phyloP scores from a whole-genome alignment of 2,888 invertebrate species.

The Volucella bombylans region DNA sequence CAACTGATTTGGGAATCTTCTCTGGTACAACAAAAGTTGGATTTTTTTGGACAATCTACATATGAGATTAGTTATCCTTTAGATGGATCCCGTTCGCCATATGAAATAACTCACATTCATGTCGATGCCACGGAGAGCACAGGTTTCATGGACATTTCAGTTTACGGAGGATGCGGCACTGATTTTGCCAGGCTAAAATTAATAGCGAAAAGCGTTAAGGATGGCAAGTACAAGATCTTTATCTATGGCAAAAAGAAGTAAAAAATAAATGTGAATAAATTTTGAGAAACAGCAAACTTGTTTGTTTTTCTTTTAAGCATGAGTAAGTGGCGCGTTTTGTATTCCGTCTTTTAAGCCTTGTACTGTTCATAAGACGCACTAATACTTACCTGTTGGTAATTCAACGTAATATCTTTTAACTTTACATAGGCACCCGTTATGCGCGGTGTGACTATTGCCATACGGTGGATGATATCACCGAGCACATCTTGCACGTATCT shows the following conservation, averaged over 20 bases:
- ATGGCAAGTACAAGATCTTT: slow-evolving; percentile 15
- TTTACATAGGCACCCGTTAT: no score
- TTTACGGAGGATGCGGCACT: slow-evolving; percentile 36
- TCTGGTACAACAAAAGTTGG: slow-evolving; percentile 14
- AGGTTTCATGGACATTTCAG: slow-evolving; percentile 19
- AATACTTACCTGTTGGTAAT: no score
- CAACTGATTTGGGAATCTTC: slow-evolving; percentile 46
- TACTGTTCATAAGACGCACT: no score
- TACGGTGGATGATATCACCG: no score
- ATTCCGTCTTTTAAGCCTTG: neutral
- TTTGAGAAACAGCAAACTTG: neutral
- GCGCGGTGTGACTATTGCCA: no score
- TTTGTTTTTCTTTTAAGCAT: neutral
- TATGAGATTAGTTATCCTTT: slow-evolving; percentile 40
- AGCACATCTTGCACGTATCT: no score
- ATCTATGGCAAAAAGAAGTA: slow-evolving; percentile 61
- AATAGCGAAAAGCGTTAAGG: slow-evolving; percentile 39
- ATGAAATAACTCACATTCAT: slow-evolving; percentile 50
- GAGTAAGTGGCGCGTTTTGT: neutral
- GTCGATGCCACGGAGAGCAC: slow-evolving; percentile 37
- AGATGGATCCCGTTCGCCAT: slow-evolving; percentile 19
- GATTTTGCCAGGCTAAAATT: slow-evolving; percentile 36
- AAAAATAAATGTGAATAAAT: neutral
- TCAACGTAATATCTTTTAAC: no score
- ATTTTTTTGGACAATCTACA: slow-evolving; percentile 23